Evolutionary conservation across 2,113 vertebrate species (phyloP).

Genomic region (Microcebus lehilahytsara): DNA sequence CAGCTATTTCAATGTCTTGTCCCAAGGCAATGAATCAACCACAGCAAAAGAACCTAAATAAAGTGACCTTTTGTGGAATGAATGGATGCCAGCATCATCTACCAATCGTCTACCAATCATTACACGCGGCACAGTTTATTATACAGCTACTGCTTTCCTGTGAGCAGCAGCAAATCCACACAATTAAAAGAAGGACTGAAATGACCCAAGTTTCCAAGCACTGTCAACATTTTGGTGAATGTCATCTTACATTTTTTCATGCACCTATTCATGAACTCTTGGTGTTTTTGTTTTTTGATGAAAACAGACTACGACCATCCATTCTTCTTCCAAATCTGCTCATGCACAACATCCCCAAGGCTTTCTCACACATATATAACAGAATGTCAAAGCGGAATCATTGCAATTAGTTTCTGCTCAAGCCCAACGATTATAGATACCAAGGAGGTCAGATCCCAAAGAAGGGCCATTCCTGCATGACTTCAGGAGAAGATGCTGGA

Average conservation of each 20-base stretch:
- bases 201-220: neutral
- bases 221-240: neutral
- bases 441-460: no score
- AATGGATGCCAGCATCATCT: accelerated
- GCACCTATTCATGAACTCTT: neutral
- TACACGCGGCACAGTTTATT: neutral
- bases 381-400: neutral
- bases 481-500: neutral
- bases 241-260: neutral
- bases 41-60: neutral
- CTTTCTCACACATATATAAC: neutral
- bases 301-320: neutral
- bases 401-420: neutral
- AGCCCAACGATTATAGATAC: neutral
- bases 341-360: no score
- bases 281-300: neutral
- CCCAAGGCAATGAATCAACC: neutral
- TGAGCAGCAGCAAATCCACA: neutral
- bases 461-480: neutral
- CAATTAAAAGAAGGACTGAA: neutral
- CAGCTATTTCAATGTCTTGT: neutral
- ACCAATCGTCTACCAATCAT: neutral
- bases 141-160: neutral
- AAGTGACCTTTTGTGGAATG: neutral
- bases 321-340: neutral